Conservation (phyloP, 2,888 invertebrate species). For the Drosophila percnosoma region DNA sequence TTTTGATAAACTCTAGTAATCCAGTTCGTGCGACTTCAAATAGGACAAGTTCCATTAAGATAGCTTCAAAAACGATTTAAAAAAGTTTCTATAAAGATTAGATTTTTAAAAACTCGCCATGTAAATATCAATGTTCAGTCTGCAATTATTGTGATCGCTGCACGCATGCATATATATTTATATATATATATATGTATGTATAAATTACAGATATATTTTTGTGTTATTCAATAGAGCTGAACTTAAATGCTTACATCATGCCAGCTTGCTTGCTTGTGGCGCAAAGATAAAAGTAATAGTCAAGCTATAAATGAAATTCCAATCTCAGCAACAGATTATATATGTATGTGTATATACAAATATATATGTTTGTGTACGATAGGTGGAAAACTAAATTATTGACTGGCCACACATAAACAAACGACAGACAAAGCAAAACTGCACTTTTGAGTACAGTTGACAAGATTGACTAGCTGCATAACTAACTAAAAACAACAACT, state of each 20-base stretch:
- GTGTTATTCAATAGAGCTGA: conserved; percentile 27
- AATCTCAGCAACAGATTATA: conserved; percentile 41
- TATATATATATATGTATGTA: background rate
- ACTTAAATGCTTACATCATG: conserved; percentile 67
- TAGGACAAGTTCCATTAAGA: background rate
- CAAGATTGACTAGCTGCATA: conserved; percentile 79
- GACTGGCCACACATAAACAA: conserved; percentile 27
- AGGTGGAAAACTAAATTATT: conserved; percentile 28
- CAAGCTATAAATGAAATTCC: conserved; percentile 53
- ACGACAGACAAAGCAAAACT: conserved; percentile 31
- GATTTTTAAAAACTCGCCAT: background rate
- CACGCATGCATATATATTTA: background rate
- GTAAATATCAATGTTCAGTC: conserved; percentile 1
- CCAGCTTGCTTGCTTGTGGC: conserved; percentile 15
- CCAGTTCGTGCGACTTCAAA: background rate
- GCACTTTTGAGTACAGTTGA: conserved; percentile 76
- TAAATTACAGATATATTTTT: background rate
- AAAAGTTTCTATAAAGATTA: background rate
- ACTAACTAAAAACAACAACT: conserved; percentile 53
- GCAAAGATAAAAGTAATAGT: conserved; percentile 45
- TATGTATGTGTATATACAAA: background rate
- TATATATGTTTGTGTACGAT: background rate
- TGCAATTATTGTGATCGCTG: conserved; percentile 19
- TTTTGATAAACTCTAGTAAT: background rate
- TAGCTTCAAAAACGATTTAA: background rate